Conservation (phyloP, 2,113 vertebrate species). For the Pyxicephalus adspersus region DNA sequence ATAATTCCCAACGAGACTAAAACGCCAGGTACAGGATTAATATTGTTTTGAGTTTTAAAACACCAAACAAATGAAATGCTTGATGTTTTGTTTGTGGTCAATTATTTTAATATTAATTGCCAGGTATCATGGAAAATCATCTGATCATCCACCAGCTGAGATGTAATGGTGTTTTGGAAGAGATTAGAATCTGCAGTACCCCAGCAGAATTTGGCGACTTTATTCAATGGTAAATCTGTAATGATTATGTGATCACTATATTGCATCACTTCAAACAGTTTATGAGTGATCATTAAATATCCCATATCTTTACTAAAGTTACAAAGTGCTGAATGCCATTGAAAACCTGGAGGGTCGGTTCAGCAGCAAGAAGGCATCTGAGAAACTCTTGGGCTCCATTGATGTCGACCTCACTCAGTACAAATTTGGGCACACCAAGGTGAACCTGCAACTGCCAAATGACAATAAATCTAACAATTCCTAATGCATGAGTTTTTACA, state of each 20-base stretch:
- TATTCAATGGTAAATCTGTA: constrained; percentile 87
- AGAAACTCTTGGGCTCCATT: constrained; percentile 81
- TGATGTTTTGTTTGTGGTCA: not conserved
- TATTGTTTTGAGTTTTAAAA: not conserved
- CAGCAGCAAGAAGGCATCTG: constrained; percentile 79
- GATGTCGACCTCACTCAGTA: constrained; percentile 82
- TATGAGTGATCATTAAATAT: too few relatives aligned
- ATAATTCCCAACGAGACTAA: constrained; percentile 94
- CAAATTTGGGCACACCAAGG: constrained; percentile 85
- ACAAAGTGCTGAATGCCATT: constrained; percentile 82
- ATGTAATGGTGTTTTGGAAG: constrained; percentile 87
- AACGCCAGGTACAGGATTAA: constrained; percentile 78
- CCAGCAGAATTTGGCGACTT: constrained; percentile 88
- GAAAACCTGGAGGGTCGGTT: constrained; percentile 82
- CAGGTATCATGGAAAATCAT: constrained; percentile 83
- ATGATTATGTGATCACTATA: too few relatives aligned
- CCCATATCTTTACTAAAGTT: constrained; percentile 71
- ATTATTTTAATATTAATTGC: not conserved
- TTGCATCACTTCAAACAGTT: too few relatives aligned
- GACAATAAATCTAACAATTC: not conserved
- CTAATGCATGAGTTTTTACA: not conserved
- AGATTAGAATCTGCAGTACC: constrained; percentile 87
- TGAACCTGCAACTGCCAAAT: constrained; percentile 50
- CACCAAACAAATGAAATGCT: too few relatives aligned
- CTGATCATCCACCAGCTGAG: constrained; percentile 87